phyloP scores from a whole-genome alignment of 2,113 vertebrate genomes.

The Conger conger region DNA sequence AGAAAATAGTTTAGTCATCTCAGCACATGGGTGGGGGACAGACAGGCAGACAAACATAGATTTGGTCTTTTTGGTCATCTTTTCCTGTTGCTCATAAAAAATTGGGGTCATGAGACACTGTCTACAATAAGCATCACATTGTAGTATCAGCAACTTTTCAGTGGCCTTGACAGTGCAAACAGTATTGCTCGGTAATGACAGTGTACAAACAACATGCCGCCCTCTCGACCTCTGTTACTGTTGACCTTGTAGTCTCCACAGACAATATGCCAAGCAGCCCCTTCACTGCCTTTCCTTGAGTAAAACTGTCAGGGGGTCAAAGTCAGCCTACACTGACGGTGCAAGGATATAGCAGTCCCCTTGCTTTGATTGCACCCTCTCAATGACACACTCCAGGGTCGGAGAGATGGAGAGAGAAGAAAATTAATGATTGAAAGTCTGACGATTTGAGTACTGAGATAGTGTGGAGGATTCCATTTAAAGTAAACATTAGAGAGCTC shows the following conservation, averaged over 20 bases:
- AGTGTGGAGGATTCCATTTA: background rate
- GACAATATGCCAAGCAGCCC: constrained; percentile 43
- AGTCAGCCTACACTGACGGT: constrained; percentile 28
- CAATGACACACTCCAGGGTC: constrained; percentile 17
- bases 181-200: constrained; percentile 15
- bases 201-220: constrained; percentile 19
- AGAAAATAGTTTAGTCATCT: background rate
- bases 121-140: background rate
- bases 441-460: background rate
- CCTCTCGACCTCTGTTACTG: constrained; percentile 8
- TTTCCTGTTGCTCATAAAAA: background rate
- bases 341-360: background rate
- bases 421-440: background rate
- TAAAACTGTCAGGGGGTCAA: constrained; percentile 34
- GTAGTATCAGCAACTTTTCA: background rate
- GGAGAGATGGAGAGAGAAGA: background rate
- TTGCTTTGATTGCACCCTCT: background rate
- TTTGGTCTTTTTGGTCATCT: background rate
- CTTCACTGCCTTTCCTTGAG: constrained; percentile 25
- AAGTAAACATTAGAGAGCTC: constrained; percentile 3
- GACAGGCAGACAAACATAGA: background rate
- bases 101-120: background rate
- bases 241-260: constrained; percentile 30
- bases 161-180: background rate
- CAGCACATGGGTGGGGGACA: background rate